Conservation (phyloP, 2,113 vertebrate species). For the Phoxinus phoxinus region DNA sequence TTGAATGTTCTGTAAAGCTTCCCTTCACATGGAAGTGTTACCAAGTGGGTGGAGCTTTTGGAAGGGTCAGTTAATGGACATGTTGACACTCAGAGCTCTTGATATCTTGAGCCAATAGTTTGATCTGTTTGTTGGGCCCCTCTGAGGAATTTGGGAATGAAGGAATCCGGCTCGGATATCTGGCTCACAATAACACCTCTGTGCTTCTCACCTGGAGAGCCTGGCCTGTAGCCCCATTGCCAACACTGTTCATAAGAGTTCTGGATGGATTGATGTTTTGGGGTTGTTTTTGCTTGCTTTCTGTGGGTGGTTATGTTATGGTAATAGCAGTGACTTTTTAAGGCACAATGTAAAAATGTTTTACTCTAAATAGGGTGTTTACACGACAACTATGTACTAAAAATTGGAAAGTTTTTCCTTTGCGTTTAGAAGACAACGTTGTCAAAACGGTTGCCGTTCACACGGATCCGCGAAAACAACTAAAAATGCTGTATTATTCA, state of each 20-base stretch:
- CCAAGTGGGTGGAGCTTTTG: neutral
- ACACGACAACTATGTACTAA: too few species aligned
- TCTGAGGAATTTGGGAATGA: conserved; percentile 67
- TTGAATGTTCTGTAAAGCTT: neutral
- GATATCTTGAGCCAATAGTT: conserved; percentile 32
- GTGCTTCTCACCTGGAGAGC: conserved; percentile 44
- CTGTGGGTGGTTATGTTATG: neutral
- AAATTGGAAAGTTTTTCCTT: too few species aligned
- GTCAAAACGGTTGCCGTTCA: too few species aligned
- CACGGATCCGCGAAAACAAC: too few species aligned
- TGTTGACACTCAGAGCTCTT: neutral
- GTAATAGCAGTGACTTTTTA: neutral
- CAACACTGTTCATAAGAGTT: neutral
- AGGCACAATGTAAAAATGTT: too few species aligned
- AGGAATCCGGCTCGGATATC: conserved; percentile 59
- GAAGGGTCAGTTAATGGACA: neutral
- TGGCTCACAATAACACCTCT: conserved; percentile 67
- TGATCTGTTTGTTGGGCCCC: conserved; percentile 57
- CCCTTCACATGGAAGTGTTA: neutral
- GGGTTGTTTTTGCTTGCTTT: neutral
- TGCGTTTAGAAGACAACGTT: too few species aligned
- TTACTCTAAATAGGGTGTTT: too few species aligned
- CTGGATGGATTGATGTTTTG: neutral
- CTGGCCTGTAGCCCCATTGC: neutral
- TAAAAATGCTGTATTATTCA: too few species aligned